Evolutionary conservation across 2,797 vertebrate species (phyloP).

Genomic region (Hylomyscus alleni): DNA sequence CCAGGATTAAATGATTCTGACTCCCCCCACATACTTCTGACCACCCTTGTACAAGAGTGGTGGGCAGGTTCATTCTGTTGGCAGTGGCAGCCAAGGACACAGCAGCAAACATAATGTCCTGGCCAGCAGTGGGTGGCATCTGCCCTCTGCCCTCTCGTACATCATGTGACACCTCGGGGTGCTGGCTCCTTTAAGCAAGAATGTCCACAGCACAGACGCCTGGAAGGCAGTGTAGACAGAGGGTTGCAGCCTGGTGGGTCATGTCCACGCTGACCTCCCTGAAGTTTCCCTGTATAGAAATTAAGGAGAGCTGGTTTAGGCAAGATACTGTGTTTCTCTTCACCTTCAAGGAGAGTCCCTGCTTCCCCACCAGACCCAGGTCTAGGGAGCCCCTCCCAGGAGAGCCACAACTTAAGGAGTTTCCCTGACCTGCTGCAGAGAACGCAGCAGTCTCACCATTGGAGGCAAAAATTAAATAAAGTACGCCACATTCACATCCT

Average conservation of each 20-base stretch:
- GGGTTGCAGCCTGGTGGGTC: slow-evolving; percentile 30
- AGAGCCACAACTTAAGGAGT: not conserved
- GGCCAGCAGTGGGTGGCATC: not conserved
- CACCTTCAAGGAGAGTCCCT: not conserved
- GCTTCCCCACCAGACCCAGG: not conserved
- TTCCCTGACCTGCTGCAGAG: not conserved
- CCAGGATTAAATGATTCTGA: not conserved
- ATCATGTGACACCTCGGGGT: not conserved
- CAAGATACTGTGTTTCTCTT: not conserved
- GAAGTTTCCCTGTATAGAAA: not conserved
- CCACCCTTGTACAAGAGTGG: not conserved
- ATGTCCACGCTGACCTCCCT: not conserved
- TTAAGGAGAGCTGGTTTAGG: not conserved
- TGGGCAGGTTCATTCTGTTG: not conserved
- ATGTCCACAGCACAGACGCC: not conserved
- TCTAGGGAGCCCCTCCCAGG: not conserved
- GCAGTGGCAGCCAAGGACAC: not conserved
- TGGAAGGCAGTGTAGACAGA: not conserved
- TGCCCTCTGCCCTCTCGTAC: not conserved
- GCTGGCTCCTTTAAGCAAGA: not conserved
- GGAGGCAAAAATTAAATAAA: not conserved
- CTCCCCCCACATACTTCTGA: not conserved
- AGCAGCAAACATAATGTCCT: not conserved
- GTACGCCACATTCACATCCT: not conserved
- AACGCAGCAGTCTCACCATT: not conserved